Conservation (phyloP, 1,140 invertebrate genomes). For the Asobara japonica region DNA sequence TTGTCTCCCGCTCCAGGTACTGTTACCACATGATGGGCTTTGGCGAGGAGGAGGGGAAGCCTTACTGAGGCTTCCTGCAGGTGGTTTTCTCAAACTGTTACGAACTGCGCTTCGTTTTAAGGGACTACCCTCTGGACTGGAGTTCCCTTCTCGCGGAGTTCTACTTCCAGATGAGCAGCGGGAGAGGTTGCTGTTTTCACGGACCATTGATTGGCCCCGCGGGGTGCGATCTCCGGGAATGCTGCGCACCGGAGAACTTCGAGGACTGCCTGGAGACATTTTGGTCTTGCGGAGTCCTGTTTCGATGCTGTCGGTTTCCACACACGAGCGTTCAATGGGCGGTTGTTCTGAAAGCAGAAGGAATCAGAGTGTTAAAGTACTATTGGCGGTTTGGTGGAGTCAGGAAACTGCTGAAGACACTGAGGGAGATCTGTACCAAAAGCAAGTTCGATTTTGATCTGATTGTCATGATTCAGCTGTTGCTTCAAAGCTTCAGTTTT, state of each 20-base stretch:
- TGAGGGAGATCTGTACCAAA: too few relatives aligned
- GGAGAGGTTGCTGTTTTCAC: constrained; percentile 68
- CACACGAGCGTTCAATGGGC: constrained; percentile 66
- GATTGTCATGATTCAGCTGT: too few relatives aligned
- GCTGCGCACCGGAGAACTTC: constrained; percentile 64
- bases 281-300: constrained; percentile 74
- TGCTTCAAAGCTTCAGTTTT: too few relatives aligned
- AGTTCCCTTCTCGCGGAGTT: constrained; percentile 58
- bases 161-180: constrained; percentile 52
- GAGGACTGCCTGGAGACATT: constrained; percentile 64
- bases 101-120: constrained; percentile 49
- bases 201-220: constrained; percentile 64
- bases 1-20: constrained; percentile 77
- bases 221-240: constrained; percentile 61
- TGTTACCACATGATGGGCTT: constrained; percentile 59
- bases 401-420: too few relatives aligned
- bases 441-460: too few relatives aligned
- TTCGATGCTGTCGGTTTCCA: constrained; percentile 74
- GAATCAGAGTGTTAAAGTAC: not conserved
- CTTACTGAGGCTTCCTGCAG: constrained; percentile 64
- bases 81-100: constrained; percentile 57
- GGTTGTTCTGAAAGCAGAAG: constrained; percentile 54
- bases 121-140: constrained; percentile 59
- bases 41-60: constrained; percentile 37
- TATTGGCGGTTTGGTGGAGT: constrained; percentile 11